Percentiles rank a stretch among this genome's conserved stretches.
Conservation (phyloP, 2,888 invertebrate species). For the Elegia similella region DNA sequence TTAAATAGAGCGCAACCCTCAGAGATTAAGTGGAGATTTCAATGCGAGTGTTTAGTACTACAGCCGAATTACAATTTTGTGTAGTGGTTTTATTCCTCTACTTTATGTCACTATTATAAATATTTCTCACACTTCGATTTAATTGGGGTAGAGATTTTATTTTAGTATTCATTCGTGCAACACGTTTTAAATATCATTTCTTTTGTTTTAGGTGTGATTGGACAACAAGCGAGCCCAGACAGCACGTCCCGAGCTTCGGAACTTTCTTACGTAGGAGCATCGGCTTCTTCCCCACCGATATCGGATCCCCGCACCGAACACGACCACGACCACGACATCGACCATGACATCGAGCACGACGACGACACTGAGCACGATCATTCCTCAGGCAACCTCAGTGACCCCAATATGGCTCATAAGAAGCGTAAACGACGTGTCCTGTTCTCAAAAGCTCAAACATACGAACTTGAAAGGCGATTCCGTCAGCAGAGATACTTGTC, state of each 20-base stretch:
- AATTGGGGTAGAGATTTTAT: background rate
- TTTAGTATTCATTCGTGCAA: conserved; percentile 1
- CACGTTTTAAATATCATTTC: conserved; percentile 21
- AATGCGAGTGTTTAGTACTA: conserved; percentile 53
- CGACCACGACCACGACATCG: conserved; percentile 58
- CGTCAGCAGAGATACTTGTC: conserved; percentile 97
- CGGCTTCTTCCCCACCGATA: conserved; percentile 61
- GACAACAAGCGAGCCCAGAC: conserved; percentile 91
- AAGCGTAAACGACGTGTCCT: conserved; percentile 97
- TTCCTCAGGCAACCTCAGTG: conserved; percentile 53
- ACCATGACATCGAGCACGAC: conserved; percentile 82
- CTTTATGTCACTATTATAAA: conserved; percentile 8
- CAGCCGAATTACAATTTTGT: conserved; percentile 37
- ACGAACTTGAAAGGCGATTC: conserved; percentile 96
- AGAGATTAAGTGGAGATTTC: conserved; percentile 65
- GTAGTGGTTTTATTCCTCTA: conserved; percentile 34
- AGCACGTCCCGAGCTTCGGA: conserved; percentile 94
- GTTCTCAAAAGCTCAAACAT: conserved; percentile 98
- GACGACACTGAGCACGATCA: conserved; percentile 80
- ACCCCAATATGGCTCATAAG: conserved; percentile 84
- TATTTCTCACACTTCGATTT: conserved; percentile 19
- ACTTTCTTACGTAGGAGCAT: conserved; percentile 79
- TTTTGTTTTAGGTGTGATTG: conserved; percentile 69
- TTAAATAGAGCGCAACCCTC: conserved; percentile 64
- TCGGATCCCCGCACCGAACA: conserved; percentile 55